A percentile compares a stretch with the other conserved stretches of the same genome.
phyloP scores from a whole-genome alignment of 2,797 vertebrate genomes.

The Australoheros facetus region DNA sequence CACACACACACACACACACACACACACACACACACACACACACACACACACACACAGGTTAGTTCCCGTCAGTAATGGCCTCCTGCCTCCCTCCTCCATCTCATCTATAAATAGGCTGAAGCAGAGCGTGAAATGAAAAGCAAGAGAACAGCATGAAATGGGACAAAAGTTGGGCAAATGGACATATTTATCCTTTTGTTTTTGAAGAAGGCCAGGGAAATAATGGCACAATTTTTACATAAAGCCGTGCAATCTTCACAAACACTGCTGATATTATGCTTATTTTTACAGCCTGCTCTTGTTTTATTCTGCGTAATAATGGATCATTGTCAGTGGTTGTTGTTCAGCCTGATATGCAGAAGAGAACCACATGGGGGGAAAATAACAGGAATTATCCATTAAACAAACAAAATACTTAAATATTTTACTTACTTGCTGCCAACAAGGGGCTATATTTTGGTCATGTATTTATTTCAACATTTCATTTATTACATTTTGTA shows the following conservation, averaged over 20 bases:
- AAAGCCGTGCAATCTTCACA: slow-evolving; percentile 69
- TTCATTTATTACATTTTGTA: slow-evolving; percentile 1
- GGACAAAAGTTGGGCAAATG: slow-evolving; percentile 70
- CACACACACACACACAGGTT: slow-evolving; percentile 35
- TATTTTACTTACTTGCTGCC: not conserved
- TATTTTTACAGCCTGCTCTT: slow-evolving; percentile 34
- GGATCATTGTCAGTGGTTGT: slow-evolving; percentile 30
- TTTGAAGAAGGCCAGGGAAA: slow-evolving; percentile 59
- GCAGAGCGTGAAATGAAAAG: slow-evolving; percentile 80
- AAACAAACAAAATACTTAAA: slow-evolving; percentile 16
- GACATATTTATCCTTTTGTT: slow-evolving; percentile 72
- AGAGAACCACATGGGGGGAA: slow-evolving; percentile 9
- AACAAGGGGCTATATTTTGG: not conserved
- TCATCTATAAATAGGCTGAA: slow-evolving; percentile 78
- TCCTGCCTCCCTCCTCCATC: slow-evolving; percentile 59
- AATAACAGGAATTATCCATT: slow-evolving; percentile 27
- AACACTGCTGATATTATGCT: slow-evolving; percentile 59
- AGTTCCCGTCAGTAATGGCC: slow-evolving; percentile 64
- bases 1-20: slow-evolving; percentile 31
- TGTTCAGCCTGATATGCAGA: slow-evolving; percentile 43
- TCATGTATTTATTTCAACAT: not conserved
- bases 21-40: slow-evolving; percentile 28
- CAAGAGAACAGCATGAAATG: slow-evolving; percentile 72
- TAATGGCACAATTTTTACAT: slow-evolving; percentile 67
- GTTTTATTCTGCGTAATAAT: slow-evolving; percentile 48